A percentile compares a stretch with the other conserved stretches of the same genome.
These are phyloP conservation scores for Shargacucullia verbasci DNA, from an alignment of 2,888 invertebrate species.

Conservation along the genomic window DNA sequence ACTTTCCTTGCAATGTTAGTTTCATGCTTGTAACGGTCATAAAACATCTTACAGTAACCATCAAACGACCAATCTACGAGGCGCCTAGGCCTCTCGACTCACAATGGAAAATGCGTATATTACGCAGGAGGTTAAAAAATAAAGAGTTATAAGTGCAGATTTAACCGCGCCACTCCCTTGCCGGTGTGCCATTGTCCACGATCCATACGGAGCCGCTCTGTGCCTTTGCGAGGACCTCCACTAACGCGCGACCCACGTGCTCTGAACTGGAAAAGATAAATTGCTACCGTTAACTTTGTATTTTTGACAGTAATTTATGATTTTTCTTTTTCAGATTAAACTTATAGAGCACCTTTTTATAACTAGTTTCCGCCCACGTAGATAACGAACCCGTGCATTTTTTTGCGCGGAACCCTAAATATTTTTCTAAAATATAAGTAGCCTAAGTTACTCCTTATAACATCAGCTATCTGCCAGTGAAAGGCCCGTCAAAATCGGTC, in stretches of 20 bases:
- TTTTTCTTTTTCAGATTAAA: no score
- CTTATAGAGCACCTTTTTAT: no score
- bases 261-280: constrained; percentile 88
- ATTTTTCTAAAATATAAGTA: no score
- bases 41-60: constrained; percentile 31
- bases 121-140: constrained; percentile 16
- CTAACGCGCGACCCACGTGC: constrained; percentile 91
- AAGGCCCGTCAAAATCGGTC: no score
- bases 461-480: no score
- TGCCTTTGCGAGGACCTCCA: constrained; percentile 91
- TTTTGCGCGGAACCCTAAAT: no score
- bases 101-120: constrained; percentile 42
- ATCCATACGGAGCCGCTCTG: constrained; percentile 93
- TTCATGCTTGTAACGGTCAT: no score
- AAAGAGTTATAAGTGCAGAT: constrained; percentile 10
- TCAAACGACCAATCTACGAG: constrained; percentile 26
- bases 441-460: no score
- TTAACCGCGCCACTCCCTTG: constrained; percentile 89
- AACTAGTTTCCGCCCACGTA: no score
- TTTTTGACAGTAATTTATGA: no score
- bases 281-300: neutral
- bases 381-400: no score
- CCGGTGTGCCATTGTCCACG: constrained; percentile 91
- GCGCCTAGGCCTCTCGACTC: constrained; percentile 17
- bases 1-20: neutral